phyloP scores from a whole-genome alignment of 2,113 vertebrate species.

The Caretta caretta region DNA sequence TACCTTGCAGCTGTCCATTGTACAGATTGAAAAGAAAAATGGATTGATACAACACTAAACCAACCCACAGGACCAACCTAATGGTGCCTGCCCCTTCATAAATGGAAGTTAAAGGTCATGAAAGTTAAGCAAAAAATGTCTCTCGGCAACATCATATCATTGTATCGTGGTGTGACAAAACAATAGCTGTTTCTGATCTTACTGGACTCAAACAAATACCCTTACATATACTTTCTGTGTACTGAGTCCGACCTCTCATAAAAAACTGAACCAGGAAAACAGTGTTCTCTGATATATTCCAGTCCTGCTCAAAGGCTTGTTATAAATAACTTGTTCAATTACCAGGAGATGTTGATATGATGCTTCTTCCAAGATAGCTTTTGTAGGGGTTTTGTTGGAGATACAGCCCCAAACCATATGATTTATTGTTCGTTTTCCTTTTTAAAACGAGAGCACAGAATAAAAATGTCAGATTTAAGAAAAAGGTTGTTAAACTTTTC shows the following conservation, averaged over 20 bases:
- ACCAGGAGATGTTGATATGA: background rate
- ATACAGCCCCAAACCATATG: background rate
- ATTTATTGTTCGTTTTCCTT: background rate
- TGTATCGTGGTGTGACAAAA: background rate
- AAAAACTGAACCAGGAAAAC: background rate
- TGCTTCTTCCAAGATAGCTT: background rate
- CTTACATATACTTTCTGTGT: background rate
- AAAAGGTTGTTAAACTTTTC: slow-evolving; percentile 5
- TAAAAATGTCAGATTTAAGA: background rate
- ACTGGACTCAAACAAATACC: background rate
- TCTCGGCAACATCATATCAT: background rate
- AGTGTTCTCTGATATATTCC: background rate
- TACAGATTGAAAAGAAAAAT: background rate
- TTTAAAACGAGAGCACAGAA: background rate
- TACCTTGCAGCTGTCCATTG: background rate
- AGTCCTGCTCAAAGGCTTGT: background rate
- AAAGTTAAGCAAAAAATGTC: background rate
- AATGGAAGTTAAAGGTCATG: background rate
- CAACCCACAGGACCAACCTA: background rate
- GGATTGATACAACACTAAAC: background rate
- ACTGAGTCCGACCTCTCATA: background rate
- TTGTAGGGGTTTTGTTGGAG: background rate
- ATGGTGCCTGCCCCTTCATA: background rate
- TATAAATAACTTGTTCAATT: background rate
- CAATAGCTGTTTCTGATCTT: background rate